phyloP scores from a whole-genome alignment of 2,888 invertebrate species.

The Gryllus longicercus region DNA sequence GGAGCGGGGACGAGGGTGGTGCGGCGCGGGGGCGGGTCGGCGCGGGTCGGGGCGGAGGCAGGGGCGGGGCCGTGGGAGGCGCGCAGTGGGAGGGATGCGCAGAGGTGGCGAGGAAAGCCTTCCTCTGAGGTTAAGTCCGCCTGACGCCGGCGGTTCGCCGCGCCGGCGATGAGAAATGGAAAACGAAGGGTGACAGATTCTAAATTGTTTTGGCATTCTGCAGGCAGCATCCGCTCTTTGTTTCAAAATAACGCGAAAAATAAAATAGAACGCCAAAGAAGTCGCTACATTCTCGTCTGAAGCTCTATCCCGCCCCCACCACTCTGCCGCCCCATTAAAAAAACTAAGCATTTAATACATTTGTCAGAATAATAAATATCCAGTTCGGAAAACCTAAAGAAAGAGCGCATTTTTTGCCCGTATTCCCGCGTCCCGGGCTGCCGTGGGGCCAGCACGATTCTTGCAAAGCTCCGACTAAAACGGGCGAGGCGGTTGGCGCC shows the following conservation, averaged over 20 bases:
- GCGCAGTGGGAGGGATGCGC: slow-evolving; percentile 1
- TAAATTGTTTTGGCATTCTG: slow-evolving; percentile 34
- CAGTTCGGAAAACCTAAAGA: no score
- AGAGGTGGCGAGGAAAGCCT: neutral
- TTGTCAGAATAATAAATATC: no score
- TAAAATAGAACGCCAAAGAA: neutral
- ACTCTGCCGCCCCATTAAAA: no score
- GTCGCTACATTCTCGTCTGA: neutral
- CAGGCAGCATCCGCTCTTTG: neutral
- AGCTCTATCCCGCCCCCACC: no score
- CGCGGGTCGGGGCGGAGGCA: neutral
- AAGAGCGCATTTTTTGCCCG: no score
- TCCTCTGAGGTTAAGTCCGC: slow-evolving; percentile 4
- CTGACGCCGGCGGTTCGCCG: slow-evolving; percentile 29
- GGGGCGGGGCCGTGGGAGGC: neutral
- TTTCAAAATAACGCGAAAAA: neutral
- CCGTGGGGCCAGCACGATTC: no score
- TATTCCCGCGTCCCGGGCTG: no score
- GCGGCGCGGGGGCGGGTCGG: slow-evolving; percentile 21
- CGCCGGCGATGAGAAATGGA: slow-evolving; percentile 32
- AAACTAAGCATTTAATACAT: no score
- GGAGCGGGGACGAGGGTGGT: neutral
- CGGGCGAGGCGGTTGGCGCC: no score
- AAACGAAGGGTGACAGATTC: slow-evolving; percentile 35
- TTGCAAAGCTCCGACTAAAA: no score